A percentile compares a stretch with the other conserved stretches of the same genome.
phyloP scores from a whole-genome alignment of 2,888 invertebrate species.

The Diloba caeruleocephala region DNA sequence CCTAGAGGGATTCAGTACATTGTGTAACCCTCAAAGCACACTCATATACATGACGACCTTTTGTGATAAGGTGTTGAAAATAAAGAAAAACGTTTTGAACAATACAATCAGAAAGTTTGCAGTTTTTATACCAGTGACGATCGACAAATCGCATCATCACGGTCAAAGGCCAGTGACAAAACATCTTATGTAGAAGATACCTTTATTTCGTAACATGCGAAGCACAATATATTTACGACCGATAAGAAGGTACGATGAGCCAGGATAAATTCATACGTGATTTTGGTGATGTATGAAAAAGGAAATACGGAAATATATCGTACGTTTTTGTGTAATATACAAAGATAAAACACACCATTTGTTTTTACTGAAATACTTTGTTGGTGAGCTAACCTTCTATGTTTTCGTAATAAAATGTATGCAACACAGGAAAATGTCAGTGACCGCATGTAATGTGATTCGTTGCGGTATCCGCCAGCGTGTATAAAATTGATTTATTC shows the following conservation, averaged over 20 bases:
- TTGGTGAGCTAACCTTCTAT: slow-evolving; percentile 32
- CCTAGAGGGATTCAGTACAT: slow-evolving; percentile 58
- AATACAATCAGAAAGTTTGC: slow-evolving; percentile 74
- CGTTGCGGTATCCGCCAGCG: slow-evolving; percentile 78
- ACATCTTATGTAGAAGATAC: slow-evolving; percentile 53
- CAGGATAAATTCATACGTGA: slow-evolving; percentile 46
- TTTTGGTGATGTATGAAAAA: slow-evolving; percentile 24
- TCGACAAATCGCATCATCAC: slow-evolving; percentile 70
- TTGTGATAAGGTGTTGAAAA: slow-evolving; percentile 73
- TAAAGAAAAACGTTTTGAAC: slow-evolving; percentile 66
- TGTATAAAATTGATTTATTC: slow-evolving; percentile 81
- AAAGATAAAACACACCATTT: slow-evolving; percentile 44
- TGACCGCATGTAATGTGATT: slow-evolving; percentile 83
- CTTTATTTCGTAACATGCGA: slow-evolving; percentile 48
- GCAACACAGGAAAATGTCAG: slow-evolving; percentile 81
- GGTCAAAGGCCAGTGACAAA: slow-evolving; percentile 44
- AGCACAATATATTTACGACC: slow-evolving; percentile 30
- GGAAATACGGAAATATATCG: slow-evolving; percentile 17
- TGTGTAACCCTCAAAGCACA: slow-evolving; percentile 68
- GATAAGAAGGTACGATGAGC: slow-evolving; percentile 16
- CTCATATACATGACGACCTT: slow-evolving; percentile 55
- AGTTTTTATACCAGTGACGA: slow-evolving; percentile 68
- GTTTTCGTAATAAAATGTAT: slow-evolving; percentile 67
- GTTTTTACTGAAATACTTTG: slow-evolving; percentile 26
- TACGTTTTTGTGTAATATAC: slow-evolving; percentile 24